phyloP scores from a whole-genome alignment of 2,113 vertebrate species.

The Hucho hucho region DNA sequence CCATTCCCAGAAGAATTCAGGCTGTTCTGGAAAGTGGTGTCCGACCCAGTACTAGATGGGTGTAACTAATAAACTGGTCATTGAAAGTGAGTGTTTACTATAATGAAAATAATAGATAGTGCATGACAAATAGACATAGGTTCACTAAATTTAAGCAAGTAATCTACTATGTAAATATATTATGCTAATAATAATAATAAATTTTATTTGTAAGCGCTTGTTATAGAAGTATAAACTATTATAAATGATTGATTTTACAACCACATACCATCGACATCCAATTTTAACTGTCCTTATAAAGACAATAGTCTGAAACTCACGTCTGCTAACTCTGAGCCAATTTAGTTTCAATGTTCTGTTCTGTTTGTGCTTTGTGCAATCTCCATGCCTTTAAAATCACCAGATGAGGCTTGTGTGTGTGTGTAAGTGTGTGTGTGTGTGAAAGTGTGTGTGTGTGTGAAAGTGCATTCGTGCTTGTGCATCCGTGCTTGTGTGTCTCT shows the following conservation, averaged over 20 bases:
- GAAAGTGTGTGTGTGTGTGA: neutral
- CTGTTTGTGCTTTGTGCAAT: neutral
- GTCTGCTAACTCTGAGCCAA: neutral
- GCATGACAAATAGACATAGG: neutral
- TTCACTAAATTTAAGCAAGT: neutral
- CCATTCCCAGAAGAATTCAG: too few relatives aligned
- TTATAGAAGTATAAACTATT: neutral
- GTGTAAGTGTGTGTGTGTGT: neutral
- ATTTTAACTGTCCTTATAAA: conserved; percentile 5
- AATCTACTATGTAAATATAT: neutral
- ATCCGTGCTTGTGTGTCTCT: neutral
- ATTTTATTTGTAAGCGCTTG: neutral
- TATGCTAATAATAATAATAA: neutral
- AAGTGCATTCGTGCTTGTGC: neutral
- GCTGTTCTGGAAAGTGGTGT: too few relatives aligned
- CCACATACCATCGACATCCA: neutral
- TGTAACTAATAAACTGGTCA: too few relatives aligned
- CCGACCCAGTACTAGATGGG: too few relatives aligned
- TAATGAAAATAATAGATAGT: neutral
- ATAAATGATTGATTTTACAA: neutral
- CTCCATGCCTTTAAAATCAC: conserved; percentile 27
- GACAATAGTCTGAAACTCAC: conserved; percentile 7
- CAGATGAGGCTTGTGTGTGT: conserved; percentile 10
- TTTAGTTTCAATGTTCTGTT: conserved; percentile 8
- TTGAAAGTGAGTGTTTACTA: neutral